phyloP scores from a whole-genome alignment of 2,113 vertebrate species.

The Todiramphus chloris region DNA sequence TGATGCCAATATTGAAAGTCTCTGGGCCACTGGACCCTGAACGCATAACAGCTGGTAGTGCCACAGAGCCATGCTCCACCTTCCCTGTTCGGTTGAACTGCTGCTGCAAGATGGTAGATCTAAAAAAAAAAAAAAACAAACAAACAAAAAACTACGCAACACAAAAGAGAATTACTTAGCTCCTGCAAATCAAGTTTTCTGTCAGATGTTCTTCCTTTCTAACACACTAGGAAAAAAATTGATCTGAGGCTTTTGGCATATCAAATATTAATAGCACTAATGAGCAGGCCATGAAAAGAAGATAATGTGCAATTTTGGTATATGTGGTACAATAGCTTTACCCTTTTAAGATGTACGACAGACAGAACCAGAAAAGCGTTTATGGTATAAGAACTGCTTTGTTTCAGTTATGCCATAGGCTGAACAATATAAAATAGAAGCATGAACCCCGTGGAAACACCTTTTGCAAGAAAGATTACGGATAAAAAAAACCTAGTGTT shows the following conservation, averaged over 20 bases:
- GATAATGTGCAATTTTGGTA: background rate
- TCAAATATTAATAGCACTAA: background rate
- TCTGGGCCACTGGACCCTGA: constrained; percentile 93
- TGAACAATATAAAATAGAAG: background rate
- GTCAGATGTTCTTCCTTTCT: background rate
- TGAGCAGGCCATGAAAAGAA: background rate
- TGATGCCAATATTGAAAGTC: constrained; percentile 91
- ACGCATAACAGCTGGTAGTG: constrained; percentile 93
- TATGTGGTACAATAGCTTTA: background rate
- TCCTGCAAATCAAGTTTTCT: background rate
- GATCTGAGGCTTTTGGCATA: background rate
- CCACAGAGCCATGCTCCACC: constrained; percentile 93
- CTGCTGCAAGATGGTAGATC: constrained; percentile 96
- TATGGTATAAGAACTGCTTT: background rate
- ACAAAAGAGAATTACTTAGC: background rate
- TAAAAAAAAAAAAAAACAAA: background rate
- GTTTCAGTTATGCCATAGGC: background rate
- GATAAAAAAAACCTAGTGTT: background rate
- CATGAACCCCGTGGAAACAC: background rate
- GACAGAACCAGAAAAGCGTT: background rate
- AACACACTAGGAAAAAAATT: background rate
- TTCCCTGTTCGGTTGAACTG: constrained; percentile 94
- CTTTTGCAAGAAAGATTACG: background rate
- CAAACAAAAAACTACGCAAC: background rate
- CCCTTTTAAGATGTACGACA: background rate